Base-by-base conservation (phyloP, 2,888 invertebrate species). In the Ormyrus thymus region DNA sequence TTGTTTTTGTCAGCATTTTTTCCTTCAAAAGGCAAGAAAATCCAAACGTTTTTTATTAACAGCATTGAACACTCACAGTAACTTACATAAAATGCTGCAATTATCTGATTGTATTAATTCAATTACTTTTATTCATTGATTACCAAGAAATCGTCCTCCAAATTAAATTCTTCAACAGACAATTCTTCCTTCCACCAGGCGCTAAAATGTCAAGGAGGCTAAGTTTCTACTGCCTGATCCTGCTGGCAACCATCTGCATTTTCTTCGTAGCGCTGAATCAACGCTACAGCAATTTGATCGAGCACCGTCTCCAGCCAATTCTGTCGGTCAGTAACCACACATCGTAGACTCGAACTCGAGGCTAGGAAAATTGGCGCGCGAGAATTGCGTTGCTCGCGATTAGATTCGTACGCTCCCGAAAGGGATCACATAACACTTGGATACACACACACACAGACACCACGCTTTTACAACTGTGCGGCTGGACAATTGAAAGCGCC, bases 201-300 rank as follows among this genome's bases (percentile, higher is more conserved):
- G 81, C 84, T 81, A 87, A 84, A 84, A 87, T 89, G 86, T 88
- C 89, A 70, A 89, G 87, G 83, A 86, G 85, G 78, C 83, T 89
- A 81, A 87, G 89, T 80, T 89, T 90, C 83, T 90, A 88, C 83
- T 88, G 87, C 83, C 85, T 89, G 82, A 84, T 90, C 82, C 86
- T 86, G 83, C 85, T 90, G 83, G 87, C 86, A 81, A 88, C 88
- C 71, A 81, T 89, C 82, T 90, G 89, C 86, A 88, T 90, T 81
- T 89, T 89, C 83, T 87, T 90, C 84, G 81, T 90, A 80, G 87
- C 87, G 29, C 86, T 90, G 82, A 89, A 87, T 84, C 89, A 89
- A 80, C 88, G 86, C 58, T 88, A 87, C 84, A 87, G 85, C 83
- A 87, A 86, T 85, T 89, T 88, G 83, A 84, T 88, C 76, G 89